Evolutionary conservation across 2,888 invertebrate genomes (phyloP).

Genomic region (Muschampia plurimacula): DNA sequence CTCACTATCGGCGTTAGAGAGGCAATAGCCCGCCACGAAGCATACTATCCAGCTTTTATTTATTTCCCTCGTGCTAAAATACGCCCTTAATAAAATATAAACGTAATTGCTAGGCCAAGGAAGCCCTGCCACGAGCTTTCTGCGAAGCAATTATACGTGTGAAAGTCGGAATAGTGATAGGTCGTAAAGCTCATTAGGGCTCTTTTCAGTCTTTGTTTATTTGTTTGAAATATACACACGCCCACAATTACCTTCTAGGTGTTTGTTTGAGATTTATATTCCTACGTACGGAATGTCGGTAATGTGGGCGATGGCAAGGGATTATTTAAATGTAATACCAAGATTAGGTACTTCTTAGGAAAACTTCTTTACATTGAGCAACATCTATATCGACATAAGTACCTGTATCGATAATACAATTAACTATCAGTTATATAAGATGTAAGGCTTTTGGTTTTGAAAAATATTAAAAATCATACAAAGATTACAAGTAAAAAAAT

Average conservation of each 20-base stretch:
- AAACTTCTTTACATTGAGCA: too few relatives aligned
- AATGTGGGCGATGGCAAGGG: not conserved
- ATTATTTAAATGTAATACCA: too few relatives aligned
- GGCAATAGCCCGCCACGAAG: slow-evolving; percentile 38
- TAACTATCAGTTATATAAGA: too few relatives aligned
- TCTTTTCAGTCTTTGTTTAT: slow-evolving; percentile 28
- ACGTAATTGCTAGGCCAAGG: slow-evolving; percentile 35
- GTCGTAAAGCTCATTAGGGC: slow-evolving; percentile 33
- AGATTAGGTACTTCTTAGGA: too few relatives aligned
- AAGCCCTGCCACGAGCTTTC: slow-evolving; percentile 34
- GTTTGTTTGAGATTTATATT: slow-evolving; percentile 29
- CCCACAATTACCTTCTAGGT: slow-evolving; percentile 31
- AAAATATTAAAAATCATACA: too few relatives aligned
- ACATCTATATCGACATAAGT: too few relatives aligned
- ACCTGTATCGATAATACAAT: too few relatives aligned
- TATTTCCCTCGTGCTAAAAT: slow-evolving; percentile 42
- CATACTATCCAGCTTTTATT: slow-evolving; percentile 39
- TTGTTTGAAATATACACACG: slow-evolving; percentile 33
- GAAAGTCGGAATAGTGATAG: slow-evolving; percentile 39
- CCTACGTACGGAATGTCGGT: not conserved
- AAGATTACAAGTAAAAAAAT: too few relatives aligned
- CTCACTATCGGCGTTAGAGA: slow-evolving; percentile 76
- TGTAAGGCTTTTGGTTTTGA: too few relatives aligned
- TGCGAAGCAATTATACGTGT: slow-evolving; percentile 39
- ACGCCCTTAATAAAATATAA: slow-evolving; percentile 40